Evolutionary conservation across 2,888 invertebrate species (phyloP).

Genomic region (Bedellia somnulentella): DNA sequence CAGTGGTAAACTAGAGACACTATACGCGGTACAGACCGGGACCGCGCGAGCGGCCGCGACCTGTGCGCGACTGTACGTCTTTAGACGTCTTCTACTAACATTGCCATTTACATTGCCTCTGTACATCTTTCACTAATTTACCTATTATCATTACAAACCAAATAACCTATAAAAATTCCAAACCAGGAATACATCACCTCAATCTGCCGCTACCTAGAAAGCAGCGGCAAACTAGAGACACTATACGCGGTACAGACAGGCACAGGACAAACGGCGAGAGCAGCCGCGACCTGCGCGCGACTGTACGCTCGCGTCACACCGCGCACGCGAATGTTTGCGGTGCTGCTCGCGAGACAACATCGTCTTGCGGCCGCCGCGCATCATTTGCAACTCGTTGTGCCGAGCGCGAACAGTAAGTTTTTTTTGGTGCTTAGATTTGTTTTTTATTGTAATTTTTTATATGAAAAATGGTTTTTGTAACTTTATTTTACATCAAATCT

Average conservation of each 20-base stretch:
- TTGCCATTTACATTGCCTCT: no score
- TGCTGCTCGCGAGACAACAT: slow-evolving; percentile 52
- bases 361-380: slow-evolving; percentile 62
- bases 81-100: no score
- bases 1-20: slow-evolving; percentile 67
- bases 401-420: slow-evolving; percentile 25
- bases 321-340: slow-evolving; percentile 25
- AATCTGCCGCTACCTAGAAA: slow-evolving; percentile 72
- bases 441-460: no score
- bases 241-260: slow-evolving; percentile 74
- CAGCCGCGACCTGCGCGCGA: slow-evolving; percentile 77
- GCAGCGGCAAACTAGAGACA: slow-evolving; percentile 67
- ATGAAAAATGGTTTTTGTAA: no score
- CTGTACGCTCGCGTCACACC: slow-evolving; percentile 64
- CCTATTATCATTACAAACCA: no score
- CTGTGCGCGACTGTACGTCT: slow-evolving; percentile 75
- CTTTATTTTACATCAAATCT: no score
- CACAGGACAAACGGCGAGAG: slow-evolving; percentile 73
- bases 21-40: slow-evolving; percentile 73
- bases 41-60: slow-evolving; percentile 79
- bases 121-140: no score
- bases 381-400: slow-evolving; percentile 64
- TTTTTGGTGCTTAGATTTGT: no score
- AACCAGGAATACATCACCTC: slow-evolving; percentile 66
- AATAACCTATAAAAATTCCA: background rate